Base-by-base conservation (phyloP, 2,888 invertebrate species). In the Perithous albicinctus region DNA sequence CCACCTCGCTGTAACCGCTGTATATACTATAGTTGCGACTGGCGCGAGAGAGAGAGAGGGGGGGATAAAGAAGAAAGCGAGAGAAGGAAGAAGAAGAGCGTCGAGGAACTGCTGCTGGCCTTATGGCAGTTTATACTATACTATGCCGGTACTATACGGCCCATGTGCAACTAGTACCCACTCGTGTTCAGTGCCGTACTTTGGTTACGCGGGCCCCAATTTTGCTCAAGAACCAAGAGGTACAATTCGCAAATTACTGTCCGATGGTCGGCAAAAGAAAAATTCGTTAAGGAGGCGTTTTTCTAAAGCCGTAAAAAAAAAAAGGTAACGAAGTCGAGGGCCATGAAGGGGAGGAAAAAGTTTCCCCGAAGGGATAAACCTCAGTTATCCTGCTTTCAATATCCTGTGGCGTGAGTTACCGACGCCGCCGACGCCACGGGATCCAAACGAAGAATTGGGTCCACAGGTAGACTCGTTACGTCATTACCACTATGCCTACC, bases 391-490 rank as follows among this genome's bases (percentile, higher is more conserved):
- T 29, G 56, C 63, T 69, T n/a, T 51, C 54, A 59, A 70, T 46
- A 67, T 82, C 77, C 81, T 69, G 76, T 78, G 67, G 77, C 74
- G 74, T 69, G 77, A 63, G 81, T 23, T n/a, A n/a, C n/a, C n/a
- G n/a, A n/a, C n/a, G 59, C 29, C 73, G 46, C 59, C 63, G 12
- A 43, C 56, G 48, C 35, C 63, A n/a, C 15, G 83, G 83, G 78
- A 79, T 74, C 85, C 83, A 66, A 84, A 78, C 81, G 80, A 85
- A 86, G 88, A 91, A 90, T 89, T 88, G 88, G 90, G 89, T 90
- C 86, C 89, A 87, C 91, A 91, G 91, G 90, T 91, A 91, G 89
- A 87, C 87, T 89, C 86, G 89, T 91, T 91, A 91, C 90, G 90
- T 91, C 91, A 91, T 89, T 90, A 88, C 88, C 86, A 88, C 88